A percentile compares a stretch with the other conserved stretches of the same genome.
Conservation (phyloP, 1,140 invertebrate species). For the Rhizoglyphus robini region DNA sequence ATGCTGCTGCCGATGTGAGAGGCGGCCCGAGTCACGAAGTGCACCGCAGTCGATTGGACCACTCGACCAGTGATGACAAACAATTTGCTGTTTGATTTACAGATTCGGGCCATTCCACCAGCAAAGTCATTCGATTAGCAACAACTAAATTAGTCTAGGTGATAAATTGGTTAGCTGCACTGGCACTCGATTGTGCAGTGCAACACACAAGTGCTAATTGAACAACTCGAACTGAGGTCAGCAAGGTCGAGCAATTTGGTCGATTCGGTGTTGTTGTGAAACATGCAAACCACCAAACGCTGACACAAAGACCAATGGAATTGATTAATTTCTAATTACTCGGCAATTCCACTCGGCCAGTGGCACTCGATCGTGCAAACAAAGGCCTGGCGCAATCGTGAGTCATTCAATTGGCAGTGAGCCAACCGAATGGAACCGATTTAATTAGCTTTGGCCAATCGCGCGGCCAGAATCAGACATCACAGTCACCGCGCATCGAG, state of each 20-base stretch:
- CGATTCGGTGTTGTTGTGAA: background rate
- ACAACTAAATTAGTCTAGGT: slow-evolving; percentile 6
- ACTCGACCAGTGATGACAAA: slow-evolving; percentile 2
- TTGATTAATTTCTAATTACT: slow-evolving; percentile 12
- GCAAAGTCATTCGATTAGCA: too few relatives aligned
- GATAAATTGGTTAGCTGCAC: background rate
- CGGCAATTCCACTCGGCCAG: too few relatives aligned
- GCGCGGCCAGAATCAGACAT: too few relatives aligned
- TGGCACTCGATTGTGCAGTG: too few relatives aligned
- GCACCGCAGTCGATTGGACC: background rate
- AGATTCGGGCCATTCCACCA: background rate
- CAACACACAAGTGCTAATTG: slow-evolving; percentile 3
- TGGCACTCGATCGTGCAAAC: too few relatives aligned
- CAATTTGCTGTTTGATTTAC: slow-evolving; percentile 12
- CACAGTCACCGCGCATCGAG: too few relatives aligned
- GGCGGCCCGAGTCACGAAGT: background rate
- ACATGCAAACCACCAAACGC: background rate
- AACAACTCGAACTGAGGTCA: background rate
- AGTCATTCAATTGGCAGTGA: too few relatives aligned
- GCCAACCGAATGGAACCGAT: too few relatives aligned
- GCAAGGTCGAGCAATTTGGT: background rate
- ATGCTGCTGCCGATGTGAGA: background rate
- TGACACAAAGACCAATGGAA: background rate
- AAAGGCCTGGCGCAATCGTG: too few relatives aligned
- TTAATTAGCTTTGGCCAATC: too few relatives aligned